Percentiles rank a stretch among this genome's conserved stretches.
phyloP scores from a whole-genome alignment of 2,888 invertebrate genomes.

The Cheilosia scutellata region DNA sequence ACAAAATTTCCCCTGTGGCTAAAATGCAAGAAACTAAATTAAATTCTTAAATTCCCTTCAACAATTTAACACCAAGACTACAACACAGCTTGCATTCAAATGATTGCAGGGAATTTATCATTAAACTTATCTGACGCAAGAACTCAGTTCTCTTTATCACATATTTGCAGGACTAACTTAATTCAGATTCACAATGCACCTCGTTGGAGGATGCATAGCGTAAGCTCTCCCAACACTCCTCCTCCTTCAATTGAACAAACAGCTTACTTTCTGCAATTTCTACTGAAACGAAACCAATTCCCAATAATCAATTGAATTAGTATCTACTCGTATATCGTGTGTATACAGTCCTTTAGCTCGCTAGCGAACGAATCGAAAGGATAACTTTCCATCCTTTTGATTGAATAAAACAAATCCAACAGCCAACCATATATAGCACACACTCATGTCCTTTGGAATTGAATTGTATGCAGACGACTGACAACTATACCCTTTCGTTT shows the following conservation, averaged over 20 bases:
- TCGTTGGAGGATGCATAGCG: not conserved
- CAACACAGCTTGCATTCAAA: too few species aligned
- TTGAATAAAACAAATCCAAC: slow-evolving; percentile 40
- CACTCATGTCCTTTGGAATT: slow-evolving; percentile 46
- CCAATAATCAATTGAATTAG: slow-evolving; percentile 61
- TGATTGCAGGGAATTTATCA: not conserved
- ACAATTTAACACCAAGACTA: too few species aligned
- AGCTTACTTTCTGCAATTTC: slow-evolving; percentile 10
- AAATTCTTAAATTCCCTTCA: too few species aligned
- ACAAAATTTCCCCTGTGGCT: too few species aligned
- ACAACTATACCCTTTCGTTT: slow-evolving; percentile 46
- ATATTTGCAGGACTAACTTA: slow-evolving; percentile 3
- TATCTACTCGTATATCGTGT: slow-evolving; percentile 11
- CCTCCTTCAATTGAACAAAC: not conserved
- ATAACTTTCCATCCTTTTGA: slow-evolving; percentile 15
- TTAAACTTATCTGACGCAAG: not conserved
- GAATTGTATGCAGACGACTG: slow-evolving; percentile 58
- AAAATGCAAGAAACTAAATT: too few species aligned
- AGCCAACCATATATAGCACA: slow-evolving; percentile 13
- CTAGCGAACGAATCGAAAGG: slow-evolving; percentile 21
- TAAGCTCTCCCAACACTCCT: not conserved
- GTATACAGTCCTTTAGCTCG: not conserved
- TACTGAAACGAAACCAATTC: slow-evolving; percentile 43
- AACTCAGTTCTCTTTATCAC: slow-evolving; percentile 1
- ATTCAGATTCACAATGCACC: slow-evolving; percentile 20